phyloP scores from a whole-genome alignment of 2,888 invertebrate genomes.

The Helobdella robusta region DNA sequence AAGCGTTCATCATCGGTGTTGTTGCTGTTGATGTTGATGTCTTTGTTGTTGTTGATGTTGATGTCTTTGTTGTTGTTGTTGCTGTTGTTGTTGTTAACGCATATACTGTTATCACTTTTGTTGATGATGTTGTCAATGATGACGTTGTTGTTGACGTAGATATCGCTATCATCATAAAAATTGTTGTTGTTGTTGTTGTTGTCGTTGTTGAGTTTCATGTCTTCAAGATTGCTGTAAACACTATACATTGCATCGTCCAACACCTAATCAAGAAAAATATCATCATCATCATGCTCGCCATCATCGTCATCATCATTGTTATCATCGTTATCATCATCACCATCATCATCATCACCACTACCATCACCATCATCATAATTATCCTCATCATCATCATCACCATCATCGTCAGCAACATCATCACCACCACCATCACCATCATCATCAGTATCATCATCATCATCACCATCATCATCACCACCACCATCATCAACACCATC shows the following conservation, averaged over 20 bases:
- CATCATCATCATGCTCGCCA: neutral
- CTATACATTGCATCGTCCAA: neutral
- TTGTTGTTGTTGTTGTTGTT: slow-evolving; percentile 2
- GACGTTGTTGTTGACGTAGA: neutral
- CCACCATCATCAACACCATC: too few relatives aligned
- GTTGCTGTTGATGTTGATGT: neutral
- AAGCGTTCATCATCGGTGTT: neutral
- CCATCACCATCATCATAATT: too few relatives aligned
- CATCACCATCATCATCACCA: too few relatives aligned
- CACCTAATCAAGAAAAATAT: neutral
- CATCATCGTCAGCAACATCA: too few relatives aligned
- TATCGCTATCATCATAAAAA: neutral
- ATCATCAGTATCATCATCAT: too few relatives aligned
- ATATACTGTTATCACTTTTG: neutral
- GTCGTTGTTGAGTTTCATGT: neutral
- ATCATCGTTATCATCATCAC: neutral
- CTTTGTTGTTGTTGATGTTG: neutral
- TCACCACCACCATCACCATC: too few relatives aligned
- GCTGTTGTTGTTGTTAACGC: neutral
- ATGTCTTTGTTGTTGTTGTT: neutral
- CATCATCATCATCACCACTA: neutral
- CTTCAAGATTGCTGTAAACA: neutral
- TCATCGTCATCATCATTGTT: neutral
- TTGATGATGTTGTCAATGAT: neutral
- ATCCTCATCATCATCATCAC: too few relatives aligned